A percentile compares a stretch with the other conserved stretches of the same genome.
These are phyloP conservation scores for Cirrhinus mrigala DNA, from an alignment of 2,797 vertebrate genomes.

Conservation along the genomic window DNA sequence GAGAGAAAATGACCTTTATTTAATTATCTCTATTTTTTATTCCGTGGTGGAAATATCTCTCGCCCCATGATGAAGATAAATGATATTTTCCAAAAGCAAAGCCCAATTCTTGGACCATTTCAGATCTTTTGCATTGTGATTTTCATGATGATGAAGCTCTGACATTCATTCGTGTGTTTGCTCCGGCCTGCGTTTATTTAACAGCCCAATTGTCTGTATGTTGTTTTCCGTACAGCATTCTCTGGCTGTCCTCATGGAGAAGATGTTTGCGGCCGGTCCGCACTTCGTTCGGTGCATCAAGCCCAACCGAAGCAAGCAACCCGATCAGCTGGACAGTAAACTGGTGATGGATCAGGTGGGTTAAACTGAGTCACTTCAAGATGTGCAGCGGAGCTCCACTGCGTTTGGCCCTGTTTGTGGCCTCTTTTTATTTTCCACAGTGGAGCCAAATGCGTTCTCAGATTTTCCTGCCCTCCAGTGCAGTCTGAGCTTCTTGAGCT, in stretches of 20 bases:
- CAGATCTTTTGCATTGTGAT: not conserved
- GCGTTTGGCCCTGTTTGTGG: not conserved
- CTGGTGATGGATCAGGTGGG: slow-evolving; percentile 78
- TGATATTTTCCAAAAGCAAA: not conserved
- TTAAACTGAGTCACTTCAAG: not conserved
- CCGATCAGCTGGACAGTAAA: slow-evolving; percentile 71
- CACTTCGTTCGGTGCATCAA: slow-evolving; percentile 83
- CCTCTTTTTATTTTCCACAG: not conserved
- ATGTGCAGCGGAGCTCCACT: not conserved
- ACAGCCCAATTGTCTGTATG: not conserved
- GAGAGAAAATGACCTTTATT: not conserved
- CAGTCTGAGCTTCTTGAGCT: not conserved
- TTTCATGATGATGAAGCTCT: not conserved
- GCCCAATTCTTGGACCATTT: not conserved
- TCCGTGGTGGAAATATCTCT: not conserved
- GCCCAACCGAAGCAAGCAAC: slow-evolving; percentile 77
- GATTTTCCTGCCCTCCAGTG: slow-evolving; percentile 25
- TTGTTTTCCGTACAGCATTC: slow-evolving; percentile 71
- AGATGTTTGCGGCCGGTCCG: slow-evolving; percentile 76
- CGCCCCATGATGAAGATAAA: not conserved
- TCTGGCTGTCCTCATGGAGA: slow-evolving; percentile 80
- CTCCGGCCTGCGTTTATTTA: not conserved
- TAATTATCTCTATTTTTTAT: not conserved
- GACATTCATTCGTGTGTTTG: not conserved
- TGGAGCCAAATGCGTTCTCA: not conserved